These are phyloP conservation scores for Drosophila emarginata DNA, from an alignment of 2,888 invertebrate genomes.

Conservation along the genomic window DNA sequence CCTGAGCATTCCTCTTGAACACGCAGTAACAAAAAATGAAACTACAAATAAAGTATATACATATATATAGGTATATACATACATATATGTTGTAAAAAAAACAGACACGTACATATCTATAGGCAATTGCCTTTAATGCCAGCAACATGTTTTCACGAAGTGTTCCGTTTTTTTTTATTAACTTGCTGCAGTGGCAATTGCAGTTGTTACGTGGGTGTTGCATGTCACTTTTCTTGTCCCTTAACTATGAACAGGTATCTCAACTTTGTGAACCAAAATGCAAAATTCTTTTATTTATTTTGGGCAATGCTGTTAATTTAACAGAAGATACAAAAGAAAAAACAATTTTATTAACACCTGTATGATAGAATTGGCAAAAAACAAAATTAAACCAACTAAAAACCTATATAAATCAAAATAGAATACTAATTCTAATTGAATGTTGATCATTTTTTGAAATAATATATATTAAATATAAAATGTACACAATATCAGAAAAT, in stretches of 20 bases:
- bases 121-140: slow-evolving; percentile 4
- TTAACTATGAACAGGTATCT: not conserved
- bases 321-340: not conserved
- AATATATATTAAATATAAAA: too few species aligned
- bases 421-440: too few species aligned
- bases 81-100: not conserved
- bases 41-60: slow-evolving; percentile 57
- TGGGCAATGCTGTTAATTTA: too few species aligned
- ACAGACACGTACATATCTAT: not conserved
- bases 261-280: not conserved
- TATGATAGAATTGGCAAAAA: too few species aligned
- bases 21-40: slow-evolving; percentile 69
- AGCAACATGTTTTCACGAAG: slow-evolving; percentile 2
- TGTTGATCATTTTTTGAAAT: too few species aligned
- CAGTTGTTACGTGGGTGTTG: slow-evolving; percentile 49
- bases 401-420: too few species aligned
- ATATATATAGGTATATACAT: slow-evolving; percentile 14
- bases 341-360: not conserved
- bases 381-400: too few species aligned
- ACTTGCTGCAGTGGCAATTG: slow-evolving; percentile 22
- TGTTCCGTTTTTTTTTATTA: slow-evolving; percentile 1
- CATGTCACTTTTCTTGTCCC: slow-evolving; percentile 14
- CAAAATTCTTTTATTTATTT: too few species aligned
- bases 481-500: too few species aligned
- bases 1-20: slow-evolving; percentile 66